Conservation (phyloP, 1,140 invertebrate genomes). For the Cyclargus thomasi region DNA sequence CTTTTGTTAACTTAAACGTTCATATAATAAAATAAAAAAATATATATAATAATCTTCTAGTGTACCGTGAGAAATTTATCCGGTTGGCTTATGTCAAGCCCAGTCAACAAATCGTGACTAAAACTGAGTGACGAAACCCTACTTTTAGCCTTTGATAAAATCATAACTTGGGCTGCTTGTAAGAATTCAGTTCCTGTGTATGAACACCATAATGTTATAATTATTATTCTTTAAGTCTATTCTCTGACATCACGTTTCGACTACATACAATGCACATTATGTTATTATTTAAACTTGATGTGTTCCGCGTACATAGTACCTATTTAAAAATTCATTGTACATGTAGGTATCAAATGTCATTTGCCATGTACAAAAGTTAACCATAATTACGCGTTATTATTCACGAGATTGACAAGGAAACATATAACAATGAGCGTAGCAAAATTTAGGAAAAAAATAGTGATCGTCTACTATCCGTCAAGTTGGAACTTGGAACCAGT, state of each 20-base stretch:
- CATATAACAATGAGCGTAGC: not conserved
- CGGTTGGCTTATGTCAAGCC: no score
- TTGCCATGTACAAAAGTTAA: conserved; percentile 8
- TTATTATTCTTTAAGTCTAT: not conserved
- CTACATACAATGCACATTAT: not conserved
- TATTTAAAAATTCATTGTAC: not conserved
- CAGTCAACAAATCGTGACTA: no score
- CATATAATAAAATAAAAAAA: no score
- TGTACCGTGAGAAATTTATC: no score
- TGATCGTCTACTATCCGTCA: not conserved
- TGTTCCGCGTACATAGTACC: not conserved
- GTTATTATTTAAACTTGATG: not conserved
- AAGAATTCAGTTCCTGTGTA: no score
- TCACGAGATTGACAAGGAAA: not conserved
- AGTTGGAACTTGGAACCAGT: not conserved
- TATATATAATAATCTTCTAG: no score
- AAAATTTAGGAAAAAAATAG: not conserved
- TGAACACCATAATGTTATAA: no score
- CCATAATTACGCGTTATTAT: not conserved
- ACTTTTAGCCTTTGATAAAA: no score
- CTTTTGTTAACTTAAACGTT: no score
- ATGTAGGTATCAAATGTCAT: not conserved
- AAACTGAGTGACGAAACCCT: no score
- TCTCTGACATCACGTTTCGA: not conserved
- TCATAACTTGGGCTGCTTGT: no score